Conservation (phyloP, 2,888 invertebrate species). For the Coremacera marginata region DNA sequence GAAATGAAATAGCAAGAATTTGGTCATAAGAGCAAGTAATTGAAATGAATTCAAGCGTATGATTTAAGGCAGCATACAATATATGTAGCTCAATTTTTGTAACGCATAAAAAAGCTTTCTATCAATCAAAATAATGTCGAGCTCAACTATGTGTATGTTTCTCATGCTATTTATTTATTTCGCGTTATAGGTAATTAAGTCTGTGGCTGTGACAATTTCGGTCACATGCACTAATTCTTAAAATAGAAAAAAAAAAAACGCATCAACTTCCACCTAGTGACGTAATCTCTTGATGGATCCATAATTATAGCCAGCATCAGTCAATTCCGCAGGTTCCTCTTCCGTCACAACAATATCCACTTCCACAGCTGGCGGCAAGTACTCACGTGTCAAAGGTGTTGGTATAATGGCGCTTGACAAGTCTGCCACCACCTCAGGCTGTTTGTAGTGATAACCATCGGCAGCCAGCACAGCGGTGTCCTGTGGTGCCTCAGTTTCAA, state of each 20-base stretch:
- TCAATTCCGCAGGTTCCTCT: conserved; percentile 49
- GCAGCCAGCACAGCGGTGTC: conserved; percentile 50
- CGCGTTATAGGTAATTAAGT: too few relatives aligned
- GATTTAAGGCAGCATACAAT: too few relatives aligned
- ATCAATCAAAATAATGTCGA: too few relatives aligned
- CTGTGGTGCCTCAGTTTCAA: conserved; percentile 44
- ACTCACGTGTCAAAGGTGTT: conserved; percentile 45
- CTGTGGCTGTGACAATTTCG: too few relatives aligned
- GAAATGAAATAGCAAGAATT: too few relatives aligned
- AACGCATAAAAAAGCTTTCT: too few relatives aligned
- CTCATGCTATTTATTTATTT: too few relatives aligned
- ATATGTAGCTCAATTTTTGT: too few relatives aligned
- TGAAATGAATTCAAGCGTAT: too few relatives aligned
- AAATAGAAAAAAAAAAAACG: background rate
- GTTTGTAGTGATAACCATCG: conserved; percentile 61
- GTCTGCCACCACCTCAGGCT: conserved; percentile 47
- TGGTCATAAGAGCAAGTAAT: too few relatives aligned
- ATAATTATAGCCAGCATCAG: conserved; percentile 61
- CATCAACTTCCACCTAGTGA: background rate
- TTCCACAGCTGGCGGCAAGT: conserved; percentile 53
- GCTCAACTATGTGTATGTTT: too few relatives aligned
- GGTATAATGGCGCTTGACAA: conserved; percentile 25
- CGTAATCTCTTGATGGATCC: conserved; percentile 42
- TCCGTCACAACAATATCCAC: conserved; percentile 49
- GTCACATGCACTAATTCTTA: background rate